Percentiles rank a stretch among this genome's conserved stretches.
phyloP scores from a whole-genome alignment of 2,888 invertebrate species.

The Drosophila atripex region DNA sequence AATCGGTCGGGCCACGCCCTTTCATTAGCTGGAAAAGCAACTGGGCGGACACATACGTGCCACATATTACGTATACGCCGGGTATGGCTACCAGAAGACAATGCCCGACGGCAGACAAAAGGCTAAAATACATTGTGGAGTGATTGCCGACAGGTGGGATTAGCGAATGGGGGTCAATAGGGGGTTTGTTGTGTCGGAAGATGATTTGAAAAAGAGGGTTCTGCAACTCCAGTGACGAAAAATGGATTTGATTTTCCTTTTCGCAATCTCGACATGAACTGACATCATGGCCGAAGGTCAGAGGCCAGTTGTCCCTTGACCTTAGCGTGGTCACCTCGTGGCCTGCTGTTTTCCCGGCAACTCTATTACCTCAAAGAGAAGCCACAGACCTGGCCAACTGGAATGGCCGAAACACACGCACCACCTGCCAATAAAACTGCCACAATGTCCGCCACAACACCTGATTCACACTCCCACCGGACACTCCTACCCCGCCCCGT shows the following conservation, averaged over 20 bases:
- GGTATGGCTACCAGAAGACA: slow-evolving; percentile 9
- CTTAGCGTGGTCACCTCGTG: slow-evolving; percentile 32
- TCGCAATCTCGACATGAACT: slow-evolving; percentile 11
- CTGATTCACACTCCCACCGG: not conserved
- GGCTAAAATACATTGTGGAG: not conserved
- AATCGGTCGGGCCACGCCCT: slow-evolving; percentile 25
- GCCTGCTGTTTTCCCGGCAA: too few relatives aligned
- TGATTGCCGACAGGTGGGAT: not conserved
- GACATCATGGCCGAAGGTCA: slow-evolving; percentile 27
- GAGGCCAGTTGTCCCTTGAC: slow-evolving; percentile 21
- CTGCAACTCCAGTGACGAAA: not conserved
- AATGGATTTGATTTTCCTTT: not conserved
- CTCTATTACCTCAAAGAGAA: slow-evolving; percentile 2
- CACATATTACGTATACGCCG: slow-evolving; percentile 43
- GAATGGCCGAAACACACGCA: slow-evolving; percentile 31
- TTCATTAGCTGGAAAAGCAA: slow-evolving; percentile 16
- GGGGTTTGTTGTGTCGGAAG: not conserved
- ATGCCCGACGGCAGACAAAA: not conserved
- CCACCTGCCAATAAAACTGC: slow-evolving; percentile 34
- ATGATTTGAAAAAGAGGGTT: not conserved
- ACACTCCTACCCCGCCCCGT: not conserved
- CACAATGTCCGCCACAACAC: slow-evolving; percentile 31
- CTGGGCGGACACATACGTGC: slow-evolving; percentile 20
- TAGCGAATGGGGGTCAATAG: not conserved
- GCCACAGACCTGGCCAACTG: not conserved